Base-by-base conservation (phyloP, 2,797 vertebrate species). In the Novumbra hubbsi region DNA sequence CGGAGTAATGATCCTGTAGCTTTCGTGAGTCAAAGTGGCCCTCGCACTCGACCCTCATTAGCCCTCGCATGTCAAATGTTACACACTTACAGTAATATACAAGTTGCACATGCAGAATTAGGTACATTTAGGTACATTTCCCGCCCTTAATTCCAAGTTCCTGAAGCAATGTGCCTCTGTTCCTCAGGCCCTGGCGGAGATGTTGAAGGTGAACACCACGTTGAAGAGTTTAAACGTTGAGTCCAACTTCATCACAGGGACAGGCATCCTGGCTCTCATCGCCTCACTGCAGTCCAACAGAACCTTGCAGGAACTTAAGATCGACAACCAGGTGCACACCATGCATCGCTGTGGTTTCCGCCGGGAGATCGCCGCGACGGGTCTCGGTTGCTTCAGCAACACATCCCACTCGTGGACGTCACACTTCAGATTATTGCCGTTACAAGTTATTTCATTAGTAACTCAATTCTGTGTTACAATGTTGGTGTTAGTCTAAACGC, bases 201-300 rank as follows among this genome's bases (percentile, higher is more conserved):
- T 98, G 97, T 73, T 99, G 84, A 97, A 94, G 81, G 95, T 94
- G 73, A 99, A 99, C 79, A 93, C 89, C 49, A 94, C 91, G 0
- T 74, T 99, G 85, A 98, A 96, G 91, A 95, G 95, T 71, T 93
- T 99, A 86, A 99, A 99, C 0, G 93, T 99, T 21, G 98, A 99
- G 84, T 99, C 98, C 38, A 99, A 99, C 90, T 99, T 99, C 89
- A 97, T 99, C 78, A 98, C 97, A 0, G 97, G 97, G 69, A 85
- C 94, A 0, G 98, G 98, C 77, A 92, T 99, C 83, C 78, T 98
- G 80, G 87, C 93, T 68, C 87, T 99, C 8, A 91, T 97, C 0
- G 95, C 95, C 79, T 94, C 96, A 0, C 94, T 99, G 32, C 95
- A 97, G 73, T 72, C 88, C 28, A 99, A 99, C 89, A 94, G 88